Base-by-base conservation (phyloP, 2,888 invertebrate genomes). In the Acanthacorydalis orientalis region DNA sequence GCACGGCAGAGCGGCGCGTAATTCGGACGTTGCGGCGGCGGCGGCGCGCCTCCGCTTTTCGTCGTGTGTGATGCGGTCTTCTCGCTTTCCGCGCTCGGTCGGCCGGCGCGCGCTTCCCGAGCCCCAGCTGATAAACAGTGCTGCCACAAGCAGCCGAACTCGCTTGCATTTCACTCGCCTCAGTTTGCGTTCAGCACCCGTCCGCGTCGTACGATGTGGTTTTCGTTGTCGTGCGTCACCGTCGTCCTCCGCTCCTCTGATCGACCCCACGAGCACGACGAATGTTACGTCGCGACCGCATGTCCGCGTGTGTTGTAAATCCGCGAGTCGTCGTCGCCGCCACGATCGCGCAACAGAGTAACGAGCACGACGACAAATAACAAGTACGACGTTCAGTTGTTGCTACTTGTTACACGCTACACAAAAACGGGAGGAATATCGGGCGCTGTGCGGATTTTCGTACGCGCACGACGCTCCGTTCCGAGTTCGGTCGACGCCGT, bases 111-210 rank as follows among this genome's bases (percentile, higher is more conserved):
- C 16, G 42, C 42, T 15, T 16, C 31, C 15, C 35, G 37, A 44
- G 44, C 37, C 44, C 44, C 44, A 44, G 44, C 34, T 35, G 44
- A 44, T 44, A 44, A 44, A 35, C 44, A 44, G 44, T 44, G 44
- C 44, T 44, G 34, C 44, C 44, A 35, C 44, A 15, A 35, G 31
- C 37, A 31, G 42, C 16, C 12, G 31, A 9, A n/a, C 11, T 15
- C 42, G 23, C 12, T 42, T 31, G 42, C 31, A 16, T 16, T 42
- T 9, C 39, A 38, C 12, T 12, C 39, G 31, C n/a, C 31, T 43
- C 12, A 43, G 43, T 43, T 43, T 32, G 43, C 12, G 31, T 43
- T 31, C n/a, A 12, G 11, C 43, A n/a, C 31, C 10, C 14, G 39
- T 38, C 1, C 11, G 39, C 8, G 15, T n/a, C 39, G 43, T 14